A percentile compares a stretch with the other conserved stretches of the same genome.
Conservation (phyloP, 2,797 vertebrate species). For the Acanthurus lineatus region DNA sequence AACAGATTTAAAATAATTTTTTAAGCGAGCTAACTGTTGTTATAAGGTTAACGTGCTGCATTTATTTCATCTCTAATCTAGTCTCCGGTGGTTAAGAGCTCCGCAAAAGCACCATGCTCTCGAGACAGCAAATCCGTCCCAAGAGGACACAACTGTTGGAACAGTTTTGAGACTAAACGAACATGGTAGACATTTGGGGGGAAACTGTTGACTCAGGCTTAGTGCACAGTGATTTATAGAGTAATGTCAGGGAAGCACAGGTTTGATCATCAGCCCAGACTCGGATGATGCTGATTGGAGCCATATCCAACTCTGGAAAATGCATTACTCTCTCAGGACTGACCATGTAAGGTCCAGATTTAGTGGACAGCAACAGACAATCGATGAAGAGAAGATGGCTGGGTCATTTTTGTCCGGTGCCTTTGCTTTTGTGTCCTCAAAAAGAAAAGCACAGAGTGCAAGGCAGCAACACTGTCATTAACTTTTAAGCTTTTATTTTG, state of each 20-base stretch:
- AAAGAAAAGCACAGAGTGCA: background rate
- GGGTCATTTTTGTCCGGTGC: background rate
- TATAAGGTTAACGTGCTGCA: background rate
- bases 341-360: slow-evolving; percentile 27
- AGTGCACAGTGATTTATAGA: slow-evolving; percentile 38
- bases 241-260: slow-evolving; percentile 12
- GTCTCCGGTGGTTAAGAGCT: slow-evolving; percentile 19
- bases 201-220: slow-evolving; percentile 54
- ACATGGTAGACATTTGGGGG: background rate
- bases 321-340: slow-evolving; percentile 17
- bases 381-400: background rate
- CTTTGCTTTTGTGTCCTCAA: background rate
- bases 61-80: slow-evolving; percentile 20
- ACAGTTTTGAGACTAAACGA: slow-evolving; percentile 18
- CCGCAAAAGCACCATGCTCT: slow-evolving; percentile 3
- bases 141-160: slow-evolving; percentile 3
- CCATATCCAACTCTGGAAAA: background rate
- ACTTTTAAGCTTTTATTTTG: background rate
- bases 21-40: background rate
- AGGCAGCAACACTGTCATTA: background rate
- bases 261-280: slow-evolving; percentile 23
- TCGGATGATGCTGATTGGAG: slow-evolving; percentile 11
- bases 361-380: background rate
- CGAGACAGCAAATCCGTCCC: slow-evolving; percentile 7
- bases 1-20: background rate